Percentiles rank a stretch among this genome's conserved stretches.
These are phyloP conservation scores for Lophius piscatorius DNA, from an alignment of 2,113 vertebrate genomes.

Conservation along the genomic window DNA sequence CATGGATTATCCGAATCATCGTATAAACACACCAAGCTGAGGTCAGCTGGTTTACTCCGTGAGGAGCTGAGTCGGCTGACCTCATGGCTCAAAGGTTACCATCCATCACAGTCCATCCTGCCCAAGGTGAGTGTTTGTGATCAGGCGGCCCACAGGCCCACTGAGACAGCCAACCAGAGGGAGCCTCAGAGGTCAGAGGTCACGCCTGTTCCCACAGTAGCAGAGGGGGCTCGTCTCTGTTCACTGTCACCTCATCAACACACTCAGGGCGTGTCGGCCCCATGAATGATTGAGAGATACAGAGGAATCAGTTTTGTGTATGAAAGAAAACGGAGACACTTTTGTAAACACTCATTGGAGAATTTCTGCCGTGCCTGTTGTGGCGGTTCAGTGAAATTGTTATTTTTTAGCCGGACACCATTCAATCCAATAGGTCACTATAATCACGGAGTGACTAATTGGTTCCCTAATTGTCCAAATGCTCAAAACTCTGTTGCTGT, in stretches of 20 bases:
- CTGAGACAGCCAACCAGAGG: conserved; percentile 42
- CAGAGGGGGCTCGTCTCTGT: conserved; percentile 62
- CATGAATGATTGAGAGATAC: conserved; percentile 14
- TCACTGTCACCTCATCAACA: conserved; percentile 67
- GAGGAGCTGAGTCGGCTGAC: conserved; percentile 48
- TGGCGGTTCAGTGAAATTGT: conserved; percentile 12
- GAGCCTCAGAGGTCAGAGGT: conserved; percentile 60
- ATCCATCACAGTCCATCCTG: conserved; percentile 66
- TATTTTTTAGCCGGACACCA: conserved; percentile 58
- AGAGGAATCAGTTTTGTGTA: conserved; percentile 13
- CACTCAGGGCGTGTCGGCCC: conserved; percentile 35
- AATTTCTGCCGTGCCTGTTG: background rate
- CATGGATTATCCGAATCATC: too few species aligned
- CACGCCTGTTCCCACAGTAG: conserved; percentile 70
- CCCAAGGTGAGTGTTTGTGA: conserved; percentile 74
- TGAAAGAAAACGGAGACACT: conserved; percentile 17
- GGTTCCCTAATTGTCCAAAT: conserved; percentile 50
- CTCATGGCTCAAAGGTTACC: conserved; percentile 32
- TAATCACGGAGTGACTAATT: conserved; percentile 58
- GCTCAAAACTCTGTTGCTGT: conserved; percentile 2
- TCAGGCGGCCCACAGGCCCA: conserved; percentile 36
- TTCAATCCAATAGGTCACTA: conserved; percentile 49
- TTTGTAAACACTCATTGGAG: conserved; percentile 21
- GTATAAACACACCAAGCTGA: conserved; percentile 17
- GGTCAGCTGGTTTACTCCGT: conserved; percentile 26